These are phyloP conservation scores for Megalonaias nervosa DNA, from an alignment of 1,140 invertebrate species.

Conservation along the genomic window DNA sequence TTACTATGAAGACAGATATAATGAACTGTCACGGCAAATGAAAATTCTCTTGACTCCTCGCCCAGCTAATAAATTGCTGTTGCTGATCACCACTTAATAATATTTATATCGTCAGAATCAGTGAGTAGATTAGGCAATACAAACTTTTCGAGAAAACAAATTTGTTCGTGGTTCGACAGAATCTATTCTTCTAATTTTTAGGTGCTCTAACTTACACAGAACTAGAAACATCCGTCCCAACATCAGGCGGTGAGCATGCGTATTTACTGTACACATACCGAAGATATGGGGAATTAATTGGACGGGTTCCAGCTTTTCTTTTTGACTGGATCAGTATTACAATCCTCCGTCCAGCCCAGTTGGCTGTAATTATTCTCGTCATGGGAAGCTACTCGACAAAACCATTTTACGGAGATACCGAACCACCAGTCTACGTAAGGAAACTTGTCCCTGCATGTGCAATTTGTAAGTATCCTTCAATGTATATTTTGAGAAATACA, in stretches of 20 bases:
- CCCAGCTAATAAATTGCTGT: no score
- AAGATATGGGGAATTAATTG: slow-evolving; percentile 46
- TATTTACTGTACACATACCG: slow-evolving; percentile 62
- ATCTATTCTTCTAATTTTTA: slow-evolving; percentile 58
- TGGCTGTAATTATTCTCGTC: slow-evolving; percentile 92
- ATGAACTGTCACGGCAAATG: no score
- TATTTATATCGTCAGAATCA: no score
- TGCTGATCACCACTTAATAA: no score
- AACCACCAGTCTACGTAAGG: slow-evolving; percentile 41
- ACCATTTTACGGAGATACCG: slow-evolving; percentile 78
- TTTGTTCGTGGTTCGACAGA: no score
- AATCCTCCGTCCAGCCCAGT: slow-evolving; percentile 76
- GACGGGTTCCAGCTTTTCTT: slow-evolving; percentile 61
- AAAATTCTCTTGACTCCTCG: no score
- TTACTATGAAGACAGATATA: no score
- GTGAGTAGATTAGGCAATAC: no score
- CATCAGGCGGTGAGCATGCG: slow-evolving; percentile 66
- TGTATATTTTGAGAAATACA: background rate
- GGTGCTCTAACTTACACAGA: slow-evolving; percentile 88
- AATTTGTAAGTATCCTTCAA: slow-evolving; percentile 55
- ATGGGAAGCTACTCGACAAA: slow-evolving; percentile 93
- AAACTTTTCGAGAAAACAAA: no score
- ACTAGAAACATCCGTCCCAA: slow-evolving; percentile 78
- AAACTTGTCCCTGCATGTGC: slow-evolving; percentile 52
- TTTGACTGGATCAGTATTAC: slow-evolving; percentile 54